Percentiles rank a stretch among this genome's conserved stretches.
These are phyloP conservation scores for Barbus barbus DNA, from an alignment of 2,113 vertebrate genomes.

Conservation along the genomic window DNA sequence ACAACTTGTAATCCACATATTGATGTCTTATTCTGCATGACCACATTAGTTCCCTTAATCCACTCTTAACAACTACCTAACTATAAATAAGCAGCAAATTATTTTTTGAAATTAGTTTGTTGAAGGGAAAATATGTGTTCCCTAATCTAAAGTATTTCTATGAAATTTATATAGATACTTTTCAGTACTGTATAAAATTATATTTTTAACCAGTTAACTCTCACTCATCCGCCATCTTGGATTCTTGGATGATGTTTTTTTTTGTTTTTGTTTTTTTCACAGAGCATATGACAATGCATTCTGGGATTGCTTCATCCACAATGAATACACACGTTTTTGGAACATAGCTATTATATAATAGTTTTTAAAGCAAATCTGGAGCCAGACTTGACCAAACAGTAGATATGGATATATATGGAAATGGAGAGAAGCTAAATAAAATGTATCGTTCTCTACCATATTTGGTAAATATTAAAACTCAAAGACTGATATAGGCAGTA, in stretches of 20 bases:
- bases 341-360: not conserved
- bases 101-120: too few species aligned
- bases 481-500: constrained; percentile 3
- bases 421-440: not conserved
- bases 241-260: not conserved
- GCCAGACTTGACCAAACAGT: not conserved
- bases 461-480: not conserved
- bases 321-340: not conserved
- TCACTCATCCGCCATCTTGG: too few species aligned
- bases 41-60: too few species aligned
- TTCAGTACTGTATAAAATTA: not conserved
- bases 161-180: not conserved
- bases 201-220: not conserved
- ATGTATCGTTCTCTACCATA: too few species aligned
- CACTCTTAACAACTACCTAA: too few species aligned
- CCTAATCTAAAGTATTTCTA: too few species aligned
- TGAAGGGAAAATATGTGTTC: too few species aligned
- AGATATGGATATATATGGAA: not conserved
- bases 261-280: too few species aligned
- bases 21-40: too few species aligned
- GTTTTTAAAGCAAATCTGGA: not conserved
- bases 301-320: not conserved
- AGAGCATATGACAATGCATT: not conserved
- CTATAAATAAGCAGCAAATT: too few species aligned
- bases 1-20: too few species aligned